phyloP scores from a whole-genome alignment of 2,113 vertebrate species.

The Suricata suricatta region DNA sequence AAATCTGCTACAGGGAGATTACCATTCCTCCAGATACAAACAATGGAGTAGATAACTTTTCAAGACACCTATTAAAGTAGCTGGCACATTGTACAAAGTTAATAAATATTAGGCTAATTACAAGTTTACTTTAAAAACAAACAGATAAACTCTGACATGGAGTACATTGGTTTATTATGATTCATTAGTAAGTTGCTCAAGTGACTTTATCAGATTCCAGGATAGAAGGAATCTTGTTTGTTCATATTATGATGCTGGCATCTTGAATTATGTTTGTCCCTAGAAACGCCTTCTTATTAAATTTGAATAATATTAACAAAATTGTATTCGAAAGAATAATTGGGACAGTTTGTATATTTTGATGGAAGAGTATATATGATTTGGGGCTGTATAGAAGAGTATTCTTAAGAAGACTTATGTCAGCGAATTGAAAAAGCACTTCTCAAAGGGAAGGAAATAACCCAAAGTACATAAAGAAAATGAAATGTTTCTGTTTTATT shows the following conservation, averaged over 20 bases:
- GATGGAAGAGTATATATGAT: background rate
- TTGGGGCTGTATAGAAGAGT: background rate
- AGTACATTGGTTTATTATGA: background rate
- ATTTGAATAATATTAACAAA: slow-evolving; percentile 28
- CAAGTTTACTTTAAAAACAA: slow-evolving; percentile 26
- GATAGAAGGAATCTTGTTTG: background rate
- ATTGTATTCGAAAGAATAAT: background rate
- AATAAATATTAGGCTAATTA: slow-evolving; percentile 58
- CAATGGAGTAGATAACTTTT: slow-evolving; percentile 27
- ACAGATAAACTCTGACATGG: slow-evolving; percentile 19
- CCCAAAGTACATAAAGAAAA: background rate
- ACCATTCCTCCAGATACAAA: slow-evolving; percentile 21
- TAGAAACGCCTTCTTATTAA: background rate
- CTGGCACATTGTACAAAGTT: background rate
- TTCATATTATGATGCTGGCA: background rate
- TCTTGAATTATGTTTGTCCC: background rate
- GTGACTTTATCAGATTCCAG: slow-evolving; percentile 1
- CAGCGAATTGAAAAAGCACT: background rate
- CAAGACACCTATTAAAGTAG: slow-evolving; percentile 32
- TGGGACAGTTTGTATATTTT: background rate
- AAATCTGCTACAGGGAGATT: slow-evolving; percentile 64
- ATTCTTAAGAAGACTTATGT: background rate
- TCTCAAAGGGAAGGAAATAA: background rate
- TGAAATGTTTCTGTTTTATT: background rate
- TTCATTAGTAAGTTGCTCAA: background rate